Conservation (phyloP, 2,113 vertebrate genomes). For the Microtus richardsoni region DNA sequence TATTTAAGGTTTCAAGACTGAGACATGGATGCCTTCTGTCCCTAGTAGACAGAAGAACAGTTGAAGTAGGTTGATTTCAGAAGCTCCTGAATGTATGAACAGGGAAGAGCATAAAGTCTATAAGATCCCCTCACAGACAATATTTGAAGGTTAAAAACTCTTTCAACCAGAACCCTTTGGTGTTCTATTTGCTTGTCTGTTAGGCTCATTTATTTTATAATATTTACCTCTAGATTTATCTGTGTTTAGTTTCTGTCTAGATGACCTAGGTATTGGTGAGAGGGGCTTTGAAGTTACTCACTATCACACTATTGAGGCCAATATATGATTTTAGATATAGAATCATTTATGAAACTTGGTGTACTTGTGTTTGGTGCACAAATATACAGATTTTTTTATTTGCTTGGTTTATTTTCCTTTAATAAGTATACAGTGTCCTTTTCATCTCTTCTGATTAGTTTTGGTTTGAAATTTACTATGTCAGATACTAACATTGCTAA, state of each 20-base stretch:
- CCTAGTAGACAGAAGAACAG: background rate
- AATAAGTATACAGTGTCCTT: background rate
- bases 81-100: background rate
- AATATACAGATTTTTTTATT: too few relatives aligned
- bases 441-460: background rate
- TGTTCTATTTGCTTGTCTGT: background rate
- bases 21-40: background rate
- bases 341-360: too few relatives aligned
- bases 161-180: background rate
- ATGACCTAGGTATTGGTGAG: background rate
- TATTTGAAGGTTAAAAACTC: background rate
- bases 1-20: background rate
- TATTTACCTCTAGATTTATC: background rate
- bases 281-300: background rate
- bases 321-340: background rate
- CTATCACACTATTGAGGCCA: background rate
- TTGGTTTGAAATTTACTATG: background rate
- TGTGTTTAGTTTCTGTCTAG: background rate
- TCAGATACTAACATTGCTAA: background rate
- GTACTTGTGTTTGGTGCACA: background rate
- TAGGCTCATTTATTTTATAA: background rate
- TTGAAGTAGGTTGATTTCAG: background rate
- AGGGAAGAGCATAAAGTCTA: background rate
- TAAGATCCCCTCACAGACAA: fast-evolving
- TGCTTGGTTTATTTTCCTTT: background rate